These are phyloP conservation scores for Neoitamus cyanurus DNA, from an alignment of 2,888 invertebrate species.

Conservation along the genomic window DNA sequence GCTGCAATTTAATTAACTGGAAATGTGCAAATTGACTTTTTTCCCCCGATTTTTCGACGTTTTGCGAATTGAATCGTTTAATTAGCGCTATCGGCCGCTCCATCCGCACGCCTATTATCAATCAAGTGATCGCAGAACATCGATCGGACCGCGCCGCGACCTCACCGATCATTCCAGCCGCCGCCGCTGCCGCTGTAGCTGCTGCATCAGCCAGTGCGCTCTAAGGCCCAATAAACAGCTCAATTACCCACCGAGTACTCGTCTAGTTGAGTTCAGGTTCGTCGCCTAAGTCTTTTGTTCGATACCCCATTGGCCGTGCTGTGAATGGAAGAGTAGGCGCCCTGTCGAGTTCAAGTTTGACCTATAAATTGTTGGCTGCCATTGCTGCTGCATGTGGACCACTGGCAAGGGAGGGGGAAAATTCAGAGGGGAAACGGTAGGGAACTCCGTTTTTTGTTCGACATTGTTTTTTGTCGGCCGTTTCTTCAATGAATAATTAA, in stretches of 20 bases:
- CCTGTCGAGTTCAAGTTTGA: conserved; percentile 20
- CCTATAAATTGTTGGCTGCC: conserved; percentile 11
- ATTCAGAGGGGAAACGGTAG: background rate
- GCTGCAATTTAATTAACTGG: conserved; percentile 33
- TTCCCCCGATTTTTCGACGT: background rate
- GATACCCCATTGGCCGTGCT: background rate
- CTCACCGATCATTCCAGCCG: background rate
- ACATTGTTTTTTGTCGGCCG: background rate
- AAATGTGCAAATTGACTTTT: conserved; percentile 39
- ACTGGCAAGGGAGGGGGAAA: background rate
- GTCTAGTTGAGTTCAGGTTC: conserved; percentile 18
- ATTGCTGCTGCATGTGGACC: background rate
- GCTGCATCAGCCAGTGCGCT: background rate
- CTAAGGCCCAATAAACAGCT: conserved; percentile 32
- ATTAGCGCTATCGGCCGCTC: conserved; percentile 29
- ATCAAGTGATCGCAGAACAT: conserved; percentile 31
- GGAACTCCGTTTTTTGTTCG: background rate
- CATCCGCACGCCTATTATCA: conserved; percentile 31
- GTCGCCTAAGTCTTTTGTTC: conserved; percentile 45
- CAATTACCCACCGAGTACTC: conserved; percentile 18
- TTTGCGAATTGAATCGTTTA: conserved; percentile 29
- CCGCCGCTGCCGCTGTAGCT: background rate
- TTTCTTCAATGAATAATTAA: conserved; percentile 37
- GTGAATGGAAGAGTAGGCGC: conserved; percentile 17
- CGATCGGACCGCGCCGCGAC: conserved; percentile 9